Conservation (phyloP, 1,140 invertebrate genomes). For the Drosophila pseudoobscura region DNA sequence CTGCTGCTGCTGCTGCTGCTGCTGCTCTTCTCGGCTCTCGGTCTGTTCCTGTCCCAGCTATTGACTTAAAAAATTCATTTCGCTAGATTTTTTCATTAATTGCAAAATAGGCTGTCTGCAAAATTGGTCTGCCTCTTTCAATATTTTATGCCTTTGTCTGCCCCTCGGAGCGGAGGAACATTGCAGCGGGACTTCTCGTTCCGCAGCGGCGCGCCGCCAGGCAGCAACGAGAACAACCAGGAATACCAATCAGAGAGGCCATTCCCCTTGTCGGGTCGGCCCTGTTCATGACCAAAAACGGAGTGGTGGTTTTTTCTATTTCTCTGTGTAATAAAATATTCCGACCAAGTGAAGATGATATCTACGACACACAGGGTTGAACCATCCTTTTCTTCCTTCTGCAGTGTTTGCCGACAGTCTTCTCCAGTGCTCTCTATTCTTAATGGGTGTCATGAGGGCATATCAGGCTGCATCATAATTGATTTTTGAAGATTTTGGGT, state of each 20-base stretch:
- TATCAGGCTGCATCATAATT: no score
- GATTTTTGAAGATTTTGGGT: no score
- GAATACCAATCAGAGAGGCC: constrained; percentile 42
- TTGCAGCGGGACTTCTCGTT: constrained; percentile 26
- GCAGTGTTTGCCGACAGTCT: constrained; percentile 18
- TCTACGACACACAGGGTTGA: constrained; percentile 3
- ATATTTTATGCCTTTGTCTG: constrained; percentile 65
- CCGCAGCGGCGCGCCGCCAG: constrained; percentile 5
- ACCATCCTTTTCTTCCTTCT: constrained; percentile 2
- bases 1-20: neutral
- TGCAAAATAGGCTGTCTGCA: constrained; percentile 56
- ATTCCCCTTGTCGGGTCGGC: constrained; percentile 14
- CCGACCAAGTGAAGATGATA: constrained; percentile 22
- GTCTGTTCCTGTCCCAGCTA: constrained; percentile 34
- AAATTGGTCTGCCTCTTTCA: constrained; percentile 36
- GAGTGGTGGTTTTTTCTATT: constrained; percentile 20
- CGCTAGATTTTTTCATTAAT: constrained; percentile 73
- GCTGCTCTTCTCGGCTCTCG: neutral
- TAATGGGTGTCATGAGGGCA: no score
- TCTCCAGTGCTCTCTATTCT: neutral
- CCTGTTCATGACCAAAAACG: neutral
- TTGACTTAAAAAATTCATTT: constrained; percentile 75
- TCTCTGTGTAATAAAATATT: constrained; percentile 12
- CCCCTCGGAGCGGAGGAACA: constrained; percentile 10
- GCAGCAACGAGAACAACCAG: constrained; percentile 15